Base-by-base conservation (phyloP, 2,888 invertebrate species). In the Ptilodon capucinus region DNA sequence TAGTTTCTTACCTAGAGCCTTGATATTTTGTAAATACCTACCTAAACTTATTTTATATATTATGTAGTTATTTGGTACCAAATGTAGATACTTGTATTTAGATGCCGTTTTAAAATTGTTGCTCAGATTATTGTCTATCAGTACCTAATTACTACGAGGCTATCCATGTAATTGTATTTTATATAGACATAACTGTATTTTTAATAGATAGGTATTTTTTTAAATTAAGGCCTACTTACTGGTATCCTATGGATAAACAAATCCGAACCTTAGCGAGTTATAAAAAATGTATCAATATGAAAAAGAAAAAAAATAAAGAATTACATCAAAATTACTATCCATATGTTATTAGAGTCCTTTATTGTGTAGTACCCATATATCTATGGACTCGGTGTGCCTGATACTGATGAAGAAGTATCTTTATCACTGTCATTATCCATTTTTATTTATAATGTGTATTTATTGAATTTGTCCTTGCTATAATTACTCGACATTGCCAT, bases 181-280 rank as follows among this genome's bases (percentile, higher is more conserved):
- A 76, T 81, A 64, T 79, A 83, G 69, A 64, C 68, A 70, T 74
- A 68, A 75, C 61, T 62, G 68, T 81, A 81, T 73, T 74, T 69
- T 78, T 78, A 76, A 65, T 73, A 77, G 64, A 70, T 74, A 75
- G 71, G 73, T 71, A 66, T 79, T 79, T 78, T 81, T 81, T 71
- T 60, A 74, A 56, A 64, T 65, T 64, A 65, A 65, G 57, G 67
- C 66, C 58, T 71, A 64, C 63, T 68, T 64, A 76, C 57, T 68
- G 51, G 67, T 53, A 61, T 57, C 53, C 57, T 71, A 59, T 64
- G 65, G 64, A 68, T 67, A 60, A 54, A 55, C n/a, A n/a, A 71
- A 60, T 69, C 64, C 64, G 67, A 71, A 71, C 70, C 63, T 68
- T 81, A 81, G 77, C 60, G 54, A 74, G 59, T 71, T 74, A 74